phyloP scores from a whole-genome alignment of 2,888 invertebrate genomes.

The Hydropsyche betteni region DNA sequence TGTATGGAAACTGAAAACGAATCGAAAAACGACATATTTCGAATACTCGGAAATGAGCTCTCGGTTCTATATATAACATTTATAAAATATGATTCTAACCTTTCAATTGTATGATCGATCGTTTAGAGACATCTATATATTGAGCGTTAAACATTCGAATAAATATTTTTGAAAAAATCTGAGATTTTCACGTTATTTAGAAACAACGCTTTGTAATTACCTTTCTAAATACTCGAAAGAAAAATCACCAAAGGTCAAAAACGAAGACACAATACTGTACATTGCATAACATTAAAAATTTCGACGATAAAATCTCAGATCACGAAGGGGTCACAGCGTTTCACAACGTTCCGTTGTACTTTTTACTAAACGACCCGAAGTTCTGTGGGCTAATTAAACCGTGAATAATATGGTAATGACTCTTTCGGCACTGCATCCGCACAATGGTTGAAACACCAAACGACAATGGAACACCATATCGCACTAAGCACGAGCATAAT shows the following conservation, averaged over 20 bases:
- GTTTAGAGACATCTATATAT: neutral
- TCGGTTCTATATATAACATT: too few relatives aligned
- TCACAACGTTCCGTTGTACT: too few relatives aligned
- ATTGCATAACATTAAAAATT: too few relatives aligned
- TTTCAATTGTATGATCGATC: neutral
- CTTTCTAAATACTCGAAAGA: too few relatives aligned
- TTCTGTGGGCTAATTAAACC: slow-evolving; percentile 6
- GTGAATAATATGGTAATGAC: slow-evolving; percentile 22
- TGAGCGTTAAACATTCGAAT: neutral
- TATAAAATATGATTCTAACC: too few relatives aligned
- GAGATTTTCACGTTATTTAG: neutral
- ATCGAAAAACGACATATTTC: neutral
- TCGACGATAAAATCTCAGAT: too few relatives aligned
- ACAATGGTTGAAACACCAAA: slow-evolving; percentile 2
- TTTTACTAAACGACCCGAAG: too few relatives aligned
- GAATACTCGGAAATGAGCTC: neutral
- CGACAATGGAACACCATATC: too few relatives aligned
- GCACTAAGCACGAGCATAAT: too few relatives aligned
- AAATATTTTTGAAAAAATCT: neutral
- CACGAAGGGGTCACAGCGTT: too few relatives aligned
- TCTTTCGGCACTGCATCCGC: slow-evolving; percentile 10
- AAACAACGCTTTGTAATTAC: neutral
- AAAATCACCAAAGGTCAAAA: too few relatives aligned
- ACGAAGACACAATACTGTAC: too few relatives aligned
- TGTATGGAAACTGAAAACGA: neutral